phyloP scores from a whole-genome alignment of 2,797 vertebrate species.

The Notamacropus eugenii region DNA sequence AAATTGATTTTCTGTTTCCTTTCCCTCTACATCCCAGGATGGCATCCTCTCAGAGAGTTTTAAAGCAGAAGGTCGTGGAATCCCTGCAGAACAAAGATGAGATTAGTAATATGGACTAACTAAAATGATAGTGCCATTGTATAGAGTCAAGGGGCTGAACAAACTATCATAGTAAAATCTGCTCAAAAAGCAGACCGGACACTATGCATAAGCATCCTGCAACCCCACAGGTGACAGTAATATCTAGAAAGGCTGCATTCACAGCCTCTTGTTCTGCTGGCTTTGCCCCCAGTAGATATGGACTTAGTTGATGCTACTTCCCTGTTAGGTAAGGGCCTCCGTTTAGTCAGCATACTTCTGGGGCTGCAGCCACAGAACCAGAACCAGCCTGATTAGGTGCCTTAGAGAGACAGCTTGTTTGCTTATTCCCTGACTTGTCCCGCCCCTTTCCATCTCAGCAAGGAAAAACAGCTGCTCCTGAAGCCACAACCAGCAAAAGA shows the following conservation, averaged over 20 bases:
- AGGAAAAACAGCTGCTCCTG: conserved; percentile 53
- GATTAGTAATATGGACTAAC: not conserved
- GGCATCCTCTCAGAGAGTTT: not conserved
- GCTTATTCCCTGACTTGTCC: not conserved
- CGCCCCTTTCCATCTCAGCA: conserved; percentile 12
- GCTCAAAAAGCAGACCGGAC: not conserved
- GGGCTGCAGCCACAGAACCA: not conserved
- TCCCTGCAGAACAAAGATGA: not conserved
- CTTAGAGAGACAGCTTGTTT: not conserved
- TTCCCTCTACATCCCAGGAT: not conserved
- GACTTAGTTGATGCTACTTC: not conserved
- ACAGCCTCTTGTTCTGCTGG: not conserved
- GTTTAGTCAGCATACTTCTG: too few species aligned
- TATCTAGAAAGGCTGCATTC: not conserved
- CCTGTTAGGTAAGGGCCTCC: conserved; percentile 3
- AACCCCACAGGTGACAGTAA: not conserved
- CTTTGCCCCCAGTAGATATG: not conserved
- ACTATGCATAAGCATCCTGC: not conserved
- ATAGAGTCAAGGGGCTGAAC: not conserved
- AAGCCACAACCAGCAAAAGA: conserved; percentile 34
- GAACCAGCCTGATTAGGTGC: not conserved
- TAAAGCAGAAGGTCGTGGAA: not conserved
- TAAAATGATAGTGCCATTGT: not conserved
- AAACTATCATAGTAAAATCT: not conserved
- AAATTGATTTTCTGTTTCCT: not conserved